Percentiles rank a stretch among this genome's conserved stretches.
Conservation (phyloP, 2,888 invertebrate genomes). For the Caenorhabditis sinica region DNA sequence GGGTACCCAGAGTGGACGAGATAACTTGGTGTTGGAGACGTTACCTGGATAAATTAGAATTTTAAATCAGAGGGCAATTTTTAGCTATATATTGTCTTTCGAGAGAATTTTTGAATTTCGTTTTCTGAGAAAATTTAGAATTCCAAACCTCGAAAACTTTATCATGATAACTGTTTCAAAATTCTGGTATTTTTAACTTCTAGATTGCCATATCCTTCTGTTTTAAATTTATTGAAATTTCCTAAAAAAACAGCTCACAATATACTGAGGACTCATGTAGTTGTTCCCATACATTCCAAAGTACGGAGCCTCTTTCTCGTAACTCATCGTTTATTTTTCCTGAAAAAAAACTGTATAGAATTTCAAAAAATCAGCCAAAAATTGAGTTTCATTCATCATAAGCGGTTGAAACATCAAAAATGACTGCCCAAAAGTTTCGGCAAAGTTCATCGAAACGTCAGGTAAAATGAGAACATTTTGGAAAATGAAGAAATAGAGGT, state of each 20-base stretch:
- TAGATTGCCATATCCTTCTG: no score
- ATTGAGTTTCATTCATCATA: not conserved
- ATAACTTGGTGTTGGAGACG: conserved; percentile 30
- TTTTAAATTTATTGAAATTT: no score
- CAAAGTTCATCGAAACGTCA: conserved; percentile 7
- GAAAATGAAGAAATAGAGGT: conserved; percentile 1
- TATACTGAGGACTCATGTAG: conserved; percentile 45
- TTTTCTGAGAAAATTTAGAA: no score
- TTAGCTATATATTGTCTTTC: not conserved
- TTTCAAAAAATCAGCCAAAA: not conserved
- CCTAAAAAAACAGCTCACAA: conserved; percentile 32
- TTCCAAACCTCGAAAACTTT: no score
- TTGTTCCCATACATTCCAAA: conserved; percentile 56
- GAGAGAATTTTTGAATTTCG: no score
- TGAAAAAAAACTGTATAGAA: not conserved
- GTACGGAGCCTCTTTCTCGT: conserved; percentile 34
- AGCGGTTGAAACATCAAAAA: not conserved
- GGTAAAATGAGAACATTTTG: conserved; percentile 8
- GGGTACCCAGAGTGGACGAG: conserved; percentile 14
- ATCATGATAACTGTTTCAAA: no score
- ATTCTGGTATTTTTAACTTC: no score
- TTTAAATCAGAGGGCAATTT: no score
- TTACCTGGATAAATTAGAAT: conserved; percentile 19
- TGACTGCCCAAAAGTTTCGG: not conserved
- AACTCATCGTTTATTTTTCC: conserved; percentile 6